These are phyloP conservation scores for Gastrophysa polygoni DNA, from an alignment of 2,888 invertebrate species.

Conservation along the genomic window DNA sequence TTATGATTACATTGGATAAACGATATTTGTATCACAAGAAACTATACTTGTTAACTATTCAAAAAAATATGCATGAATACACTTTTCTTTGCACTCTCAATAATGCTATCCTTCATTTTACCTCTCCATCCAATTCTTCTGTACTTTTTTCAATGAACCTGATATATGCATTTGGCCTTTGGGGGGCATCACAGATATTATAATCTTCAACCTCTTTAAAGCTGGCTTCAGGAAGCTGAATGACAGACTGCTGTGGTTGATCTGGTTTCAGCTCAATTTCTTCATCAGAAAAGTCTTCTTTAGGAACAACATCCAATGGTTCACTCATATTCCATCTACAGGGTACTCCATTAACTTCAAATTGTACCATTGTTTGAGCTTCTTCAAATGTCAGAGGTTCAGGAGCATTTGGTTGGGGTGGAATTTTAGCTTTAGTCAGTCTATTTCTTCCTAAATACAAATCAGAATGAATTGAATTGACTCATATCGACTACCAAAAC, in stretches of 20 bases:
- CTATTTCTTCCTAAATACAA: conserved; percentile 37
- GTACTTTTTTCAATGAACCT: conserved; percentile 93
- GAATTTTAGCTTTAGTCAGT: conserved; percentile 42
- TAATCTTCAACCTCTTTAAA: conserved; percentile 77
- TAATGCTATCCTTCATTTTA: conserved; percentile 23
- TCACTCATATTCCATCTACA: conserved; percentile 64
- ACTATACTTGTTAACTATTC: no score
- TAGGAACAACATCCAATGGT: conserved; percentile 70
- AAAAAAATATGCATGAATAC: no score
- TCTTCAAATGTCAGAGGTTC: conserved; percentile 83
- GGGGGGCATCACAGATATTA: conserved; percentile 80
- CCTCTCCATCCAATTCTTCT: conserved; percentile 90
- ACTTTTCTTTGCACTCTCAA: no score
- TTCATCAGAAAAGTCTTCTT: conserved; percentile 65
- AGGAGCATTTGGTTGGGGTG: conserved; percentile 62
- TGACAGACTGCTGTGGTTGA: conserved; percentile 45
- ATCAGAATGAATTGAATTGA: not conserved
- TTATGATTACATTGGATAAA: no score
- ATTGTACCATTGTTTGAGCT: conserved; percentile 83
- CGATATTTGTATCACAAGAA: no score
- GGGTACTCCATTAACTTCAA: conserved; percentile 76
- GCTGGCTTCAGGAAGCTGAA: conserved; percentile 67
- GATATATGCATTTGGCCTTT: conserved; percentile 87
- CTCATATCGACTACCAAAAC: not conserved
- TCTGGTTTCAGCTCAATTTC: conserved; percentile 59